Base-by-base conservation (phyloP, 2,113 vertebrate species). In the Macrotis lagotis region DNA sequence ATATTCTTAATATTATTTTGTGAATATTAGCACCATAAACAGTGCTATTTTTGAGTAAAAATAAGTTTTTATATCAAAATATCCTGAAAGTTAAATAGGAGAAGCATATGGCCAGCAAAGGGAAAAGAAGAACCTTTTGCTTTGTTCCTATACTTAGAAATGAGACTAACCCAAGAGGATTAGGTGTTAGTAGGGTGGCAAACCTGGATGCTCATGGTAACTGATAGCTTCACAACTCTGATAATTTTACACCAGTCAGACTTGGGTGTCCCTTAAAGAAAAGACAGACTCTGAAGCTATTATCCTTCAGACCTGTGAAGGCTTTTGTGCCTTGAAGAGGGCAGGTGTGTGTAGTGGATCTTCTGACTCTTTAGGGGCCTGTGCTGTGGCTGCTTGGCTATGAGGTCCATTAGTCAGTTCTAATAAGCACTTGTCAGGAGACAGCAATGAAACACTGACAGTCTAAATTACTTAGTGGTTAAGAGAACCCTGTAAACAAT, bases 341-440 rank as follows among this genome's bases (percentile, higher is more conserved):
- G 52, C 37, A 24, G 22, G 1, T 74, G 90, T 3, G 0, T 14
- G 2, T 47, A 59, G 47, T 83, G 51, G 51, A 88, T 91, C 91
- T 93, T 91, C 90, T 50, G 14, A 90, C 89, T 92, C 92, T 92
- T 51, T 88, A 24, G n/a, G 25, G 49, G 26, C 37, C 19, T 37
- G n/a, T 1, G 0, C 50, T 24, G 83, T 49, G 92, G 8, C 88
- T 96, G 5, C 0, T 91, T 95, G 96, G 92, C 93, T 96, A 88
- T 51, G 94, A 91, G 95, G 48, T 92, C 37, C 22, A 2, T 97
- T 97, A 95, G 88, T 96, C 91, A 52, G 19, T 94, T 48, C 55
- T 96, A 98, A 96, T 97, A 95, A 98, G 93, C 92, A 90, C 96
- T 97, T 98, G 90, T 92, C 94, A 96, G 49, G 50, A 97, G 93